Base-by-base conservation (phyloP, 2,113 vertebrate species). In the Gallinago undulata region DNA sequence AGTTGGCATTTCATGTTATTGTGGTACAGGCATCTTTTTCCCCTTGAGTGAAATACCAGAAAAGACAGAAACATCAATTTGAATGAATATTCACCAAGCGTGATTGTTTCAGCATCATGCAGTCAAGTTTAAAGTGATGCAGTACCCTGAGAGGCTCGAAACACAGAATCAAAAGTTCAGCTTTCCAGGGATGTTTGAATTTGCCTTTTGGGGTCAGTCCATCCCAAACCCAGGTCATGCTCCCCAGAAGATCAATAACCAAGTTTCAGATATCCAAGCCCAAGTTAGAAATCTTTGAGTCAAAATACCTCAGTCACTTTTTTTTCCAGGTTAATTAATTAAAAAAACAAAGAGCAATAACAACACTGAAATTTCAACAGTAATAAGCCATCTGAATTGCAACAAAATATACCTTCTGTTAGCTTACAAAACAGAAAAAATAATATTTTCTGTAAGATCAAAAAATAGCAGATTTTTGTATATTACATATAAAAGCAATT, bases 1-100 rank as follows among this genome's bases (percentile, higher is more conserved):
- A 11, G 33, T 21, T 59, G 45, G 24, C 59, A 22, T 50, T 76
- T 89, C 12, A 8, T 13, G 7, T 39, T 59, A 7, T 18, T 45
- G 13, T 17, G 31, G 19, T 53, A 30, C 2, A 0, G 5, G 4
- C n/a, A 4, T 62, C 39, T 22, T 17, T 18, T 31, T 7, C 4
- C 1, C 17, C 10, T 83, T 9, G 9, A 70, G 3, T 31, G 7
- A 22, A 78, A 37, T 62, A 50, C 24, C 22, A 37, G 81, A 76
- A 57, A 63, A 72, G 30, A 45, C 18, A 90, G 39, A 76, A 92
- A 22, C 4, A 35, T 8, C 2, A 2, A 22, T 30, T 25, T 57
- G 59, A 78, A 78, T 35, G 11, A 87, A 70, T 41, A 62, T 48
- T 77, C 50, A 67, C 12, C 4, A 24, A 39, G 18, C 7, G 24